A percentile compares a stretch with the other conserved stretches of the same genome.
Conservation (phyloP, 2,888 invertebrate species). For the Dryadula phaetusa region DNA sequence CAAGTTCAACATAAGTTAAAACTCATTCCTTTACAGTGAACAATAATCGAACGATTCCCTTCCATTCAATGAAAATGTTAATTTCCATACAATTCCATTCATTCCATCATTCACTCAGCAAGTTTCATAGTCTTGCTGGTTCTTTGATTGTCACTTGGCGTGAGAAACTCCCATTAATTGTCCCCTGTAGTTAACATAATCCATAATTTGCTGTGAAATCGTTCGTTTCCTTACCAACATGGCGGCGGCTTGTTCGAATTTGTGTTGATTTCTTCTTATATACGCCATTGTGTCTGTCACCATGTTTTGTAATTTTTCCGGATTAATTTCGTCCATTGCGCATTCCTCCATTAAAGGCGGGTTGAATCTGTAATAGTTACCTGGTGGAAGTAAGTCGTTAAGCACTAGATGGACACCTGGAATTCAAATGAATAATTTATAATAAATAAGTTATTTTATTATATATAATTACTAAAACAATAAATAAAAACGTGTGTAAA, state of each 20-base stretch:
- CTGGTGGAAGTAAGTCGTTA: constrained; percentile 89
- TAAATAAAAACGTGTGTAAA: too few species aligned
- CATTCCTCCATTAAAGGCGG: constrained; percentile 93
- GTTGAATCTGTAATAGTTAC: constrained; percentile 93
- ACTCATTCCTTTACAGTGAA: neutral
- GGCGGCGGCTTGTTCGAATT: constrained; percentile 86
- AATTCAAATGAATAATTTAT: neutral
- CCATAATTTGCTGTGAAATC: constrained; percentile 55
- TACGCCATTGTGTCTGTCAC: constrained; percentile 91
- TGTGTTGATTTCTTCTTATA: constrained; percentile 89
- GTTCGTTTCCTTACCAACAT: constrained; percentile 60
- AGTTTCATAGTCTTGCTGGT: constrained; percentile 48
- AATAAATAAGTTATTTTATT: too few species aligned
- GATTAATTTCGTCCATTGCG: constrained; percentile 91
- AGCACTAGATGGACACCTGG: constrained; percentile 91
- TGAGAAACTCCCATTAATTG: constrained; percentile 59
- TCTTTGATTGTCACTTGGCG: constrained; percentile 53
- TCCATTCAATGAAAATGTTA: neutral
- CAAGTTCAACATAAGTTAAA: neutral
- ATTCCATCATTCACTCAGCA: constrained; percentile 45
- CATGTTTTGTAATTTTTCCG: constrained; percentile 88
- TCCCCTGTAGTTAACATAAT: constrained; percentile 55
- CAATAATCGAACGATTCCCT: neutral
- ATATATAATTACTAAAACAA: too few species aligned
- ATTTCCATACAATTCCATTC: neutral